These are phyloP conservation scores for Cisticola juncidis DNA, from an alignment of 2,113 vertebrate genomes.

Conservation along the genomic window DNA sequence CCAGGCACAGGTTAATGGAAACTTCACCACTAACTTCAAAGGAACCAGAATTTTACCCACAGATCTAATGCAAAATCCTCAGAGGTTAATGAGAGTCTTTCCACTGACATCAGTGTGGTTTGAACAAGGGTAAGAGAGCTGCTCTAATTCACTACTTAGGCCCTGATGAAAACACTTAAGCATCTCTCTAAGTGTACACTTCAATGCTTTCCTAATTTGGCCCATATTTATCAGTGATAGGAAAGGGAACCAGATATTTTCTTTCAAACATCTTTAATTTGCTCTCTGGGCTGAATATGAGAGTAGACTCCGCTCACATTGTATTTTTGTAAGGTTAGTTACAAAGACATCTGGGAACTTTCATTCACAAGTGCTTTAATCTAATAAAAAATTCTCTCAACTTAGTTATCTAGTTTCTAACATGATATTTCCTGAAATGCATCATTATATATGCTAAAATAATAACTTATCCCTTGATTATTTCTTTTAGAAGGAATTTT, in stretches of 20 bases:
- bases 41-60: background rate
- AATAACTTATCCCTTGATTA: slow-evolving; percentile 24
- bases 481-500: slow-evolving; percentile 28
- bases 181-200: background rate
- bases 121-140: background rate
- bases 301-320: background rate
- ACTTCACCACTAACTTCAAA: slow-evolving; percentile 11
- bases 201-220: background rate
- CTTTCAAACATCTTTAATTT: background rate
- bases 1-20: slow-evolving; percentile 59
- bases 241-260: background rate
- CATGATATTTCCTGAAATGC: background rate
- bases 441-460: slow-evolving; percentile 32
- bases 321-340: background rate
- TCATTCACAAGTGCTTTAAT: background rate
- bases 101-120: background rate
- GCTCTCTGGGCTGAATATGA: background rate
- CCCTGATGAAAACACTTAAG: background rate
- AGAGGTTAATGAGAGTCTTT: slow-evolving; percentile 46
- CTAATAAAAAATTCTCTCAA: background rate
- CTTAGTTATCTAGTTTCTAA: background rate
- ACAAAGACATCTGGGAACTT: background rate
- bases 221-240: background rate
- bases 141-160: slow-evolving; percentile 1
- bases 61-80: slow-evolving; percentile 29